A percentile compares a stretch with the other conserved stretches of the same genome.
Conservation (phyloP, 2,888 invertebrate genomes). For the Leptopilina myrica region DNA sequence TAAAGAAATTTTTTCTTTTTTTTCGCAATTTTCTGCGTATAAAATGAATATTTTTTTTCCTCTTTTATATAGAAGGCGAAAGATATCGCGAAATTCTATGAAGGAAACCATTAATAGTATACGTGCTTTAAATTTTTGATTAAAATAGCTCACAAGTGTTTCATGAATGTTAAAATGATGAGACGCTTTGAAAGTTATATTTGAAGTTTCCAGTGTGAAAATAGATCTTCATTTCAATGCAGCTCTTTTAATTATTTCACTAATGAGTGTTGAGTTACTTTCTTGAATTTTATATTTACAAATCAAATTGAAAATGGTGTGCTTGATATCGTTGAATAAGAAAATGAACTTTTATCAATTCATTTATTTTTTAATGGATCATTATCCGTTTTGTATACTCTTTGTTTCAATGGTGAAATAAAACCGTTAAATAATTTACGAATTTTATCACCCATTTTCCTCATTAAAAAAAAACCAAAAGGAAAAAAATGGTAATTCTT, state of each 20-base stretch:
- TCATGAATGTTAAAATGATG: background rate
- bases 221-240: background rate
- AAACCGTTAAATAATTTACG: too few species aligned
- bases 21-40: too few species aligned
- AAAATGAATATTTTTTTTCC: too few species aligned
- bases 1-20: background rate
- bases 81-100: background rate
- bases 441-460: too few species aligned
- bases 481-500: too few species aligned
- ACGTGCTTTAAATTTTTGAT: background rate
- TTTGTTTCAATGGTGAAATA: background rate
- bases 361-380: background rate
- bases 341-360: background rate
- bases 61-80: too few species aligned
- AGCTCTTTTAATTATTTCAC: background rate
- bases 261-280: slow-evolving; percentile 22
- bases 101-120: background rate
- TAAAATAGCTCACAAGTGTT: background rate
- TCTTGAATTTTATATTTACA: slow-evolving; percentile 4
- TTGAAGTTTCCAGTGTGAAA: background rate
- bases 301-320: background rate
- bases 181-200: background rate
- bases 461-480: too few species aligned
- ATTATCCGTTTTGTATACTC: background rate
- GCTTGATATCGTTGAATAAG: background rate